Evolutionary conservation across 2,888 invertebrate genomes (phyloP).

Genomic region (Amphiduros pacificus): DNA sequence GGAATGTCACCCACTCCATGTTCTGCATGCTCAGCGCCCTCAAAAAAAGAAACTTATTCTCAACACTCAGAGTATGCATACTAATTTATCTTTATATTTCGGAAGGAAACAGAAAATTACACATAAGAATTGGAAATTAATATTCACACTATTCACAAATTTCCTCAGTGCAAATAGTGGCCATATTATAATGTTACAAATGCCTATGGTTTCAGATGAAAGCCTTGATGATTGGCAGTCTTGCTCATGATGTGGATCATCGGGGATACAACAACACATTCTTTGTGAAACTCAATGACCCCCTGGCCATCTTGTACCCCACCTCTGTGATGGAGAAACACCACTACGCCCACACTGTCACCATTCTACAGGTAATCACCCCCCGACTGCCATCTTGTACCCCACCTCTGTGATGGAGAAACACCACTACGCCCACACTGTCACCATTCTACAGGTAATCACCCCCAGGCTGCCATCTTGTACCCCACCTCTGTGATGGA

Average conservation of each 20-base stretch:
- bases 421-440: too few species aligned
- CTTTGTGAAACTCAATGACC: conserved; percentile 38
- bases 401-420: too few species aligned
- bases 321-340: conserved; percentile 49
- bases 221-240: conserved; percentile 37
- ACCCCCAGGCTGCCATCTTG: too few species aligned
- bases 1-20: conserved; percentile 41
- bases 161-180: too few species aligned
- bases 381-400: too few species aligned
- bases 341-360: conserved; percentile 43
- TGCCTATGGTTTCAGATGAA: conserved; percentile 15
- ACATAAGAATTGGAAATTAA: too few species aligned
- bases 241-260: conserved; percentile 50
- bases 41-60: too few species aligned
- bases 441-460: too few species aligned
- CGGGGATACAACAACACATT: conserved; percentile 46
- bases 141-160: too few species aligned
- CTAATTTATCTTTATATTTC: background rate
- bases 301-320: conserved; percentile 42
- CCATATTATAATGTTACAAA: background rate
- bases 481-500: too few species aligned
- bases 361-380: conserved; percentile 39
- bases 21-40: conserved; percentile 34
- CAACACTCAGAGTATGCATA: too few species aligned
- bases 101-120: background rate